Evolutionary conservation across 1,140 invertebrate genomes (phyloP), one percentile per base, ranked within the genome.

Genomic region (Propsilocerus akamusi): DNA sequence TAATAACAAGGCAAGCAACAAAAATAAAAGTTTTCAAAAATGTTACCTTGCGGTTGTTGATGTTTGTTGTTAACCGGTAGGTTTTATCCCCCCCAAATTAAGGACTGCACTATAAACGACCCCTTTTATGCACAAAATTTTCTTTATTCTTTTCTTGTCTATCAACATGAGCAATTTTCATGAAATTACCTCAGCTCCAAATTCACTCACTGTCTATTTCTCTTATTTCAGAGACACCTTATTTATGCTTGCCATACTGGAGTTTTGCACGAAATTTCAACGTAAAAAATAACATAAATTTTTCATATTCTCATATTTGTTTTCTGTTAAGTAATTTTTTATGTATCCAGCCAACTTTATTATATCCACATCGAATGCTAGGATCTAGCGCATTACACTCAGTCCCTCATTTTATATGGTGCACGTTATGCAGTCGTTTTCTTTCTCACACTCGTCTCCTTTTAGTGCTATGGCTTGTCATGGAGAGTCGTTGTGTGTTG

Each of bases 311-410:
- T 6, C 14, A 41, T 41, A 41, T 41, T 41, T 17, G 34, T 17
- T 41, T n/a, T 41, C 14, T 14, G 8, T 41, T 41, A 41, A 41
- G 34, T 41, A 41, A 41, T 41, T 41, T 41, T 41, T 41, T 41
- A 41, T 41, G 34, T 41, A 41, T 41, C 34, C 34, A 41, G 34
- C 22, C 34, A 41, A 41, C n/a, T 41, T 41, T 41, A 41, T 41
- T 41, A 41, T 41, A 17, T 20, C 14, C 22, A 5, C 34, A 20
- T 20, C 22, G 14, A 17, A 41, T 20, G 34, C 10, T 7, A 41
- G 28, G 11, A n/a, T 30, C 11, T 30, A 30, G 28, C 11, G 34
- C 14, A 17, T 20, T 41, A 20, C 28, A 20, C 17, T 41, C 22
- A 20, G 34, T 41, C n/a, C n/a, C n/a, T n/a, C n/a, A n/a, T 41